Evolutionary conservation across 1,140 invertebrate species (phyloP).

Genomic region (Drosophila kikkawai): DNA sequence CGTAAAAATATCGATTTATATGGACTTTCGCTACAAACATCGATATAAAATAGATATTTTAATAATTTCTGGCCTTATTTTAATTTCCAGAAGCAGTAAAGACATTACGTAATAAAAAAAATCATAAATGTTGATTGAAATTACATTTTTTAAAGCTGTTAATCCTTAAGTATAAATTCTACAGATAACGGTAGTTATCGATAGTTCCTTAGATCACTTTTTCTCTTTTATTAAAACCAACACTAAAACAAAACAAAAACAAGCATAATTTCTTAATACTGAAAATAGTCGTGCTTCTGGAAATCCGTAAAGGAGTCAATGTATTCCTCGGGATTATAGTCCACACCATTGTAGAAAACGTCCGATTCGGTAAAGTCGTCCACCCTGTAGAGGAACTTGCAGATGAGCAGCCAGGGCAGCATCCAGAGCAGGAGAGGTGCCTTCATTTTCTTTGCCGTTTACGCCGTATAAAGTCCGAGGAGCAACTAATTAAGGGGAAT

Average conservation of each 20-base stretch:
- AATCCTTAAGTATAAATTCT: background rate
- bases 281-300: constrained; percentile 54
- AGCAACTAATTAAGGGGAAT: constrained; percentile 22
- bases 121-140: background rate
- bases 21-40: background rate
- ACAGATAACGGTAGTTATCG: background rate
- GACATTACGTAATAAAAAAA: too few relatives aligned
- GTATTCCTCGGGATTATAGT: constrained; percentile 52
- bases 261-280: background rate
- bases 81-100: background rate
- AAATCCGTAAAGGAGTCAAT: constrained; percentile 41
- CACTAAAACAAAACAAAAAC: background rate
- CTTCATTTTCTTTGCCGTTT: constrained; percentile 7
- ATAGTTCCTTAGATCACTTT: background rate
- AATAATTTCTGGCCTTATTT: background rate
- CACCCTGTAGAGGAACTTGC: constrained; percentile 17
- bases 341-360: constrained; percentile 27
- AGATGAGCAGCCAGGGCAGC: constrained; percentile 16
- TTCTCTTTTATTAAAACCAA: background rate
- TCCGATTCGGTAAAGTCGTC: constrained; percentile 33
- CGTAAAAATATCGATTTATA: background rate
- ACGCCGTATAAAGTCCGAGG: background rate
- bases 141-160: background rate
- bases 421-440: constrained; percentile 10
- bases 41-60: background rate